These are phyloP conservation scores for Tachypleus tridentatus DNA, from an alignment of 1,140 invertebrate genomes.

Conservation along the genomic window DNA sequence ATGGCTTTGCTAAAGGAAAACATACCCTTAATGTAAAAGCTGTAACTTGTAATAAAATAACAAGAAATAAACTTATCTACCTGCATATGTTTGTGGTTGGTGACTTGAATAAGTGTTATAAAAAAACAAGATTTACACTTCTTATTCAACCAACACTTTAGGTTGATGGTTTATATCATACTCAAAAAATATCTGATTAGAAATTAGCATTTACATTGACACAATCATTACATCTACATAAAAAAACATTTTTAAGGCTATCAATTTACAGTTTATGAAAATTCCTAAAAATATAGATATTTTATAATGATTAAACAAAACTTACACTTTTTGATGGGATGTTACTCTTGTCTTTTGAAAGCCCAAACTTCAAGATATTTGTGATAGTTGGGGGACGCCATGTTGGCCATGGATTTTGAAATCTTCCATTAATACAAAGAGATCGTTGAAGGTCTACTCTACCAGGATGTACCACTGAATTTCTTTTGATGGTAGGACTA, in stretches of 20 bases:
- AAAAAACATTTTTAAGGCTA: neutral
- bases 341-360: slow-evolving; percentile 24
- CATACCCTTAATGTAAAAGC: too few relatives aligned
- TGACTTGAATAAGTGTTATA: too few relatives aligned
- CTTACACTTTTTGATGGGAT: slow-evolving; percentile 25
- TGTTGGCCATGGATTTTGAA: slow-evolving; percentile 29
- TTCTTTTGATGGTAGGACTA: slow-evolving; percentile 19
- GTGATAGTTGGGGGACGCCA: slow-evolving; percentile 24
- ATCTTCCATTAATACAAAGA: slow-evolving; percentile 23
- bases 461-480: slow-evolving; percentile 21
- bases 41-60: too few relatives aligned
- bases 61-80: too few relatives aligned
- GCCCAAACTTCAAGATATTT: slow-evolving; percentile 22
- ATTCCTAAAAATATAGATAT: neutral
- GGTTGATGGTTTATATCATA: too few relatives aligned
- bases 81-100: too few relatives aligned
- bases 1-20: too few relatives aligned
- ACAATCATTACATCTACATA: too few relatives aligned
- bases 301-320: neutral
- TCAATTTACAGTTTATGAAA: neutral
- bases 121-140: too few relatives aligned
- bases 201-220: too few relatives aligned
- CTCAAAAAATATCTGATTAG: too few relatives aligned
- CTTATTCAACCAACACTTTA: too few relatives aligned
- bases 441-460: slow-evolving; percentile 19